phyloP scores from a whole-genome alignment of 2,113 vertebrate species.

The Ageneiosus marmoratus region DNA sequence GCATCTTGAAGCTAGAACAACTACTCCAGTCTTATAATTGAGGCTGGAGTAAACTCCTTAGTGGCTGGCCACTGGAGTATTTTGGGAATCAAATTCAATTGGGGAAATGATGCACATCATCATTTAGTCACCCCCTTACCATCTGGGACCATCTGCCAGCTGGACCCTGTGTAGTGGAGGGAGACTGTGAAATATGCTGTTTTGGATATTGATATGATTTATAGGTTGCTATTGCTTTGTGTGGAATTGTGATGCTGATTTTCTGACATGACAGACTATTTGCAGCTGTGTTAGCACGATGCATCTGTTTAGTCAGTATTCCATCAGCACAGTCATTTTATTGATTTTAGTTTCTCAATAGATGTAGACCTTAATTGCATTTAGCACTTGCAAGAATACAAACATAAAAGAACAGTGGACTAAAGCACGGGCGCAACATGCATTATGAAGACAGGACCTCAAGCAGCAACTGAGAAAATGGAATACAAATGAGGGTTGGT shows the following conservation, averaged over 20 bases:
- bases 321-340: not conserved
- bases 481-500: not conserved
- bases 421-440: not conserved
- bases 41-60: constrained; percentile 2
- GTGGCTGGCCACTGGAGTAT: constrained; percentile 16
- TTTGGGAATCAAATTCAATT: constrained; percentile 40
- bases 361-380: not conserved
- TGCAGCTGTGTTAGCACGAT: not conserved
- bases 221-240: not conserved
- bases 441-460: not conserved
- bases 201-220: constrained; percentile 1
- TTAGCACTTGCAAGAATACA: not conserved
- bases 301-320: not conserved
- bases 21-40: constrained; percentile 3
- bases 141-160: constrained; percentile 38
- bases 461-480: not conserved
- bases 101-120: constrained; percentile 27
- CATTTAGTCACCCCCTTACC: constrained; percentile 20
- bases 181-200: constrained; percentile 14
- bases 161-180: constrained; percentile 5
- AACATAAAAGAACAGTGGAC: not conserved
- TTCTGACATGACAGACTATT: not conserved
- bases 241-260: not conserved
- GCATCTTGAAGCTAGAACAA: not conserved
- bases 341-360: not conserved